These are phyloP conservation scores for Odontomyia ornata DNA, from an alignment of 2,888 invertebrate genomes.

Conservation along the genomic window DNA sequence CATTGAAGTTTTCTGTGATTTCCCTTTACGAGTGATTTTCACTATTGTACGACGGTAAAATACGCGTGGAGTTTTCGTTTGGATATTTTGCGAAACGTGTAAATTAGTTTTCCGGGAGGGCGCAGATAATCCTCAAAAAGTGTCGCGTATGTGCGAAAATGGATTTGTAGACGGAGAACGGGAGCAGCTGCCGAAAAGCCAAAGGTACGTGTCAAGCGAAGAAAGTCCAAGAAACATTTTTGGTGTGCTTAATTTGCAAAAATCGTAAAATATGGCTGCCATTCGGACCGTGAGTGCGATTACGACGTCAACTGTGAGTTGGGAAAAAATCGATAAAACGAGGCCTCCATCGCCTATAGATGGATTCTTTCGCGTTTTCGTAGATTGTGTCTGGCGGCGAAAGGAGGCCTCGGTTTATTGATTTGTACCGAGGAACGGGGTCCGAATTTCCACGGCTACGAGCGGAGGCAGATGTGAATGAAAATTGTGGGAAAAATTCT, in stretches of 20 bases:
- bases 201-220: conserved; percentile 17
- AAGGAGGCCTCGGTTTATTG: not conserved
- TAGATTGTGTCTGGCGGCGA: conserved; percentile 9
- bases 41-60: not conserved
- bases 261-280: conserved; percentile 38
- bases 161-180: conserved; percentile 18
- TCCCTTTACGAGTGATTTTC: not conserved
- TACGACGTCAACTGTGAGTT: not conserved
- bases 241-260: conserved; percentile 3
- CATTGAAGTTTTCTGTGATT: conserved; percentile 9
- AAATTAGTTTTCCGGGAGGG: not conserved
- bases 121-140: not conserved
- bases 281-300: not conserved
- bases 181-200: conserved; percentile 8
- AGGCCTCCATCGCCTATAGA: not conserved
- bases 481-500: not conserved
- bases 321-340: conserved; percentile 41
- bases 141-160: conserved; percentile 35
- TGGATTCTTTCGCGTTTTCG: not conserved
- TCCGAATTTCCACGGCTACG: not conserved
- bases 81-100: not conserved
- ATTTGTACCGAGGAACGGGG: not conserved
- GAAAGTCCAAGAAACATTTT: not conserved
- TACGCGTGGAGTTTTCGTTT: not conserved
- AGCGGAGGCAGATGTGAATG: not conserved